phyloP scores from a whole-genome alignment of 1,140 invertebrate genomes.

The Battus philenor region DNA sequence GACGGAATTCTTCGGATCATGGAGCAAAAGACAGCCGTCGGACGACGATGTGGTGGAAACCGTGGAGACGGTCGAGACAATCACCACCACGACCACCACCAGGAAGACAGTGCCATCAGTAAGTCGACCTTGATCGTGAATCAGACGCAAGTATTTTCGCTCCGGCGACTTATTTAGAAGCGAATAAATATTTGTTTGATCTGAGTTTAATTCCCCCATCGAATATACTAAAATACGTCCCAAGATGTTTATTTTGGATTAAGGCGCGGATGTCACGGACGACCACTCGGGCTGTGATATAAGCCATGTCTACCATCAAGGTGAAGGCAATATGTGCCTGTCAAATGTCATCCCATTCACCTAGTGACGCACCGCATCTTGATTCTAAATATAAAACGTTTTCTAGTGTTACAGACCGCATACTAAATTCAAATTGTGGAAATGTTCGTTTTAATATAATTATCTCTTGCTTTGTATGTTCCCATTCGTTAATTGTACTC shows the following conservation, averaged over 20 bases:
- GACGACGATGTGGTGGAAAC: constrained; percentile 40
- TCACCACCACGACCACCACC: constrained; percentile 57
- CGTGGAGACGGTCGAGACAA: constrained; percentile 51
- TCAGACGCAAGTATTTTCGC: constrained; percentile 46
- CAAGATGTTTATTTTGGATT: constrained; percentile 60
- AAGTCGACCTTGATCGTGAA: constrained; percentile 53
- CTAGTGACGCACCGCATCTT: constrained; percentile 49
- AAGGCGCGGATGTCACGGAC: constrained; percentile 52
- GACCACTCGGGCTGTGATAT: constrained; percentile 51
- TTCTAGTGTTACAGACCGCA: constrained; percentile 30
- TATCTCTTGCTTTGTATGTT: background rate
- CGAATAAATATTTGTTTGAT: constrained; percentile 38
- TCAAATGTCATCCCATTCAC: constrained; percentile 49
- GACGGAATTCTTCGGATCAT: constrained; percentile 65
- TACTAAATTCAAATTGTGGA: constrained; percentile 6
- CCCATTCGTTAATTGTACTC: constrained; percentile 3
- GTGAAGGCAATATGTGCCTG: constrained; percentile 60
- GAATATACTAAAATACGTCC: constrained; percentile 20
- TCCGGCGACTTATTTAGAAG: constrained; percentile 42
- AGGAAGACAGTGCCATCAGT: constrained; percentile 39
- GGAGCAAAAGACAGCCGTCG: constrained; percentile 39
- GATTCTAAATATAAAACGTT: constrained; percentile 35
- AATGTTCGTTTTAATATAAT: background rate
- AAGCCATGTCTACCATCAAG: constrained; percentile 52
- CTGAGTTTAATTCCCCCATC: constrained; percentile 17